These are phyloP conservation scores for Synchiropus splendidus DNA, from an alignment of 2,113 vertebrate genomes.

Conservation along the genomic window DNA sequence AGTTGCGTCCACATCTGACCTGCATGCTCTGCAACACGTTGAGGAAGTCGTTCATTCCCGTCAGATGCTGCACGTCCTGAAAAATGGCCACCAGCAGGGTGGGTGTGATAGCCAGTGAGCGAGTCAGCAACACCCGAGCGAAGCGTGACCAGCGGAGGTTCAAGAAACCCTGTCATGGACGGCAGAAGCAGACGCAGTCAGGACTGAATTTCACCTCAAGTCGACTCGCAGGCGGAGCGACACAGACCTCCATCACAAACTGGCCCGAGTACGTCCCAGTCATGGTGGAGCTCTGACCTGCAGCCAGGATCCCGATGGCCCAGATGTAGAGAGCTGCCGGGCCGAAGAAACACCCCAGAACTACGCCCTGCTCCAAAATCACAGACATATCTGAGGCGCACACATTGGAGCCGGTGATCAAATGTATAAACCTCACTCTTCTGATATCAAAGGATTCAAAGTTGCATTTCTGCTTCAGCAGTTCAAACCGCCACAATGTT, in stretches of 20 bases:
- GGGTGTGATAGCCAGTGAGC: slow-evolving; percentile 87
- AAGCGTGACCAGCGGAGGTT: slow-evolving; percentile 93
- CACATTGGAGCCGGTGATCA: too few relatives aligned
- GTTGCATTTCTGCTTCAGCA: too few relatives aligned
- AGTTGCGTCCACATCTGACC: slow-evolving; percentile 16
- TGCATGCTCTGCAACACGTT: slow-evolving; percentile 84
- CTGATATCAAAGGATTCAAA: too few relatives aligned
- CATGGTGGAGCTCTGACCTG: slow-evolving; percentile 98
- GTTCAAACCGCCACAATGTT: background rate
- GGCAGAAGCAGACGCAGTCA: background rate
- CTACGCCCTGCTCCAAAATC: slow-evolving; percentile 67
- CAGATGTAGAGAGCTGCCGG: slow-evolving; percentile 90
- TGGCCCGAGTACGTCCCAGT: slow-evolving; percentile 95
- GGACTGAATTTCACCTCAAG: background rate
- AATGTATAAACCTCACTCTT: too few relatives aligned
- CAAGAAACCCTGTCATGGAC: slow-evolving; percentile 78
- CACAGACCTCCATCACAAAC: slow-evolving; percentile 92
- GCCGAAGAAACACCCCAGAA: slow-evolving; percentile 90
- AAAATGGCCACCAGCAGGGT: slow-evolving; percentile 88
- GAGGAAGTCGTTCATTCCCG: slow-evolving; percentile 93
- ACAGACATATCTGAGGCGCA: too few relatives aligned
- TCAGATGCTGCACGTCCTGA: slow-evolving; percentile 82
- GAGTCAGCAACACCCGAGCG: slow-evolving; percentile 83
- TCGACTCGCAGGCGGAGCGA: background rate
- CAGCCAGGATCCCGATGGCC: slow-evolving; percentile 92